Evolutionary conservation across 2,113 vertebrate species (phyloP), one percentile per base, ranked within the genome.

Genomic region (Cochlearius cochlearius): DNA sequence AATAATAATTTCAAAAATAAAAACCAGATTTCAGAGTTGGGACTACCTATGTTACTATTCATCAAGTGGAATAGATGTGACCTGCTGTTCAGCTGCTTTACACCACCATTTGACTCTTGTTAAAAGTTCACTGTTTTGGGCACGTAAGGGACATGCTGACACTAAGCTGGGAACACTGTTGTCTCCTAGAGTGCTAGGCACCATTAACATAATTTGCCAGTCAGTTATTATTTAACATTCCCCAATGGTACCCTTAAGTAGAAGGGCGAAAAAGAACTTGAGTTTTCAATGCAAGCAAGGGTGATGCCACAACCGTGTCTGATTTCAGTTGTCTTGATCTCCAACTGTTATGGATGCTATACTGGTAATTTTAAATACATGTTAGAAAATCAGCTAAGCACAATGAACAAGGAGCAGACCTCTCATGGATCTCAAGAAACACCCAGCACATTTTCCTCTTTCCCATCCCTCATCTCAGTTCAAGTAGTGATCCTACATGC

Each of bases 21-120:
- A 53, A 16, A 25, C 5, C 19, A 45, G 2, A 50, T 63, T 89
- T 86, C 52, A 90, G 60, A 71, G 34, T 18, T 60, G 14, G 9
- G 43, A 49, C 5, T 23, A 64, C 7, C 12, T 43, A 4, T 15
- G 39, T 34, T n/a, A 69, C 15, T 56, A 29, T 27, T 74, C 38
- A 50, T 27, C 52, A 53, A 39, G 4, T 6, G 8, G 23, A 66
- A 56, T 3, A 82, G 47, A 49, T 32, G 2, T 0, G 0, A 63
- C 9, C n/a, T 38, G 27, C 41, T 71, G 34, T 36, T 56, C 53
- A 38, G 29, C 22, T 91, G 41, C 53, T 93, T 55, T 16, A 59
- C 58, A 76, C 13, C 4, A 21, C 14, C 32, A 45, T 12, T 0
- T 1, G 38, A 58, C 36, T 71, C 8, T 1, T 73, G 18, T 23